Evolutionary conservation across 1,140 invertebrate species (phyloP).

Genomic region (Pseudomyrmex cubaensis): DNA sequence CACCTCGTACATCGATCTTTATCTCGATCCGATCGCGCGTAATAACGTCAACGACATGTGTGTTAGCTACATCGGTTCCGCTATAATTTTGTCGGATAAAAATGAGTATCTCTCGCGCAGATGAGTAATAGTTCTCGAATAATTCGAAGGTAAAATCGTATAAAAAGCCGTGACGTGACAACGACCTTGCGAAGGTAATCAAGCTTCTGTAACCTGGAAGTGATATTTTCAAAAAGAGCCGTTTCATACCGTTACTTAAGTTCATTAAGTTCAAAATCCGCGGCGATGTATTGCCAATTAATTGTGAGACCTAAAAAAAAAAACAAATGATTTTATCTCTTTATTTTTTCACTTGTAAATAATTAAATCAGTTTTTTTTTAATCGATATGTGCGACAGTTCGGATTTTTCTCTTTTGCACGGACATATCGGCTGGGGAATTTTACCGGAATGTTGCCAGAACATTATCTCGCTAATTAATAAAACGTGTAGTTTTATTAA

Average conservation of each 20-base stretch:
- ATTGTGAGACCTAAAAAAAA: constrained; percentile 18
- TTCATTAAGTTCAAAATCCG: not conserved
- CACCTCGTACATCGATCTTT: not conserved
- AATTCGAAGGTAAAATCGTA: constrained; percentile 14
- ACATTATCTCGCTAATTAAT: too few species aligned
- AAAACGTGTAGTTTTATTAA: not conserved
- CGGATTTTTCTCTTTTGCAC: too few species aligned
- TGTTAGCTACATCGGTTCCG: not conserved
- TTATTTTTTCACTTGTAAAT: too few species aligned
- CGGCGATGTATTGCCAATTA: not conserved
- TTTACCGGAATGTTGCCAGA: too few species aligned
- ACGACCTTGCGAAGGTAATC: constrained; percentile 9
- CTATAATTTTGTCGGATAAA: constrained; percentile 7
- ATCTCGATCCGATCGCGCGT: too few species aligned
- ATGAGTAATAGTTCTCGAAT: not conserved
- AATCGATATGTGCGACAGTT: too few species aligned
- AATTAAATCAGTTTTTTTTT: too few species aligned
- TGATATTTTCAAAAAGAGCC: constrained; percentile 4
- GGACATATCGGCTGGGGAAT: too few species aligned
- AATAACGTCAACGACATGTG: too few species aligned
- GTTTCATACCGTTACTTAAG: constrained; percentile 1
- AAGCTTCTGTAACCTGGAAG: not conserved
- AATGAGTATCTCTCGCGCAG: not conserved
- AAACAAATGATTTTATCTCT: too few species aligned
- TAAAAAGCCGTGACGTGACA: not conserved